phyloP scores from a whole-genome alignment of 2,888 invertebrate genomes.

The Macrosoma leucophasiata region DNA sequence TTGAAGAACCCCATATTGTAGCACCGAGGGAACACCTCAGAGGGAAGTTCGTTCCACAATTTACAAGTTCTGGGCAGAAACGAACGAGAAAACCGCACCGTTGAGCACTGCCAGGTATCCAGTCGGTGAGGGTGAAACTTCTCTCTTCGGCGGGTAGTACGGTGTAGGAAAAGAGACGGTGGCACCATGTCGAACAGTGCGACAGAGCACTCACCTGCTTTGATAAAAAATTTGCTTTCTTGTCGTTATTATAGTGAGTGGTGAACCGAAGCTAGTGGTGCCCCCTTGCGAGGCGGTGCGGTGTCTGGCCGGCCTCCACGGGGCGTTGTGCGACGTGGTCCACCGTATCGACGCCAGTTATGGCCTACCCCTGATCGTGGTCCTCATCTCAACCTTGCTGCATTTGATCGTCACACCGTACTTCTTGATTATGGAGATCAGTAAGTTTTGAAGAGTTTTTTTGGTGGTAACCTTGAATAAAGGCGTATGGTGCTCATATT shows the following conservation, averaged over 20 bases:
- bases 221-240: not conserved
- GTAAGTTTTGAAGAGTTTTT: too few species aligned
- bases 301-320: constrained; percentile 66
- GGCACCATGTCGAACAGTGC: not conserved
- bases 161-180: too few species aligned
- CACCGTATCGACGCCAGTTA: constrained; percentile 68
- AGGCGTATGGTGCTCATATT: too few species aligned
- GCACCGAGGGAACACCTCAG: too few species aligned
- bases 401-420: constrained; percentile 78
- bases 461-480: too few species aligned
- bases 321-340: constrained; percentile 70
- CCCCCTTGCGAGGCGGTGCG: constrained; percentile 60
- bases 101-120: too few species aligned
- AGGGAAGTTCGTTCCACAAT: too few species aligned
- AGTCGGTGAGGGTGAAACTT: too few species aligned
- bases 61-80: too few species aligned
- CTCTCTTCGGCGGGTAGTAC: too few species aligned
- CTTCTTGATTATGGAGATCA: constrained; percentile 74
- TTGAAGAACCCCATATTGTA: too few species aligned
- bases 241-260: constrained; percentile 35
- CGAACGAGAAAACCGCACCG: too few species aligned
- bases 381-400: constrained; percentile 73
- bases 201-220: not conserved
- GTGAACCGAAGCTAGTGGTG: constrained; percentile 48
- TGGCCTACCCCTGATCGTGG: constrained; percentile 69